Evolutionary conservation across 2,888 invertebrate species (phyloP).

Genomic region (Parnassius mnemosyne): DNA sequence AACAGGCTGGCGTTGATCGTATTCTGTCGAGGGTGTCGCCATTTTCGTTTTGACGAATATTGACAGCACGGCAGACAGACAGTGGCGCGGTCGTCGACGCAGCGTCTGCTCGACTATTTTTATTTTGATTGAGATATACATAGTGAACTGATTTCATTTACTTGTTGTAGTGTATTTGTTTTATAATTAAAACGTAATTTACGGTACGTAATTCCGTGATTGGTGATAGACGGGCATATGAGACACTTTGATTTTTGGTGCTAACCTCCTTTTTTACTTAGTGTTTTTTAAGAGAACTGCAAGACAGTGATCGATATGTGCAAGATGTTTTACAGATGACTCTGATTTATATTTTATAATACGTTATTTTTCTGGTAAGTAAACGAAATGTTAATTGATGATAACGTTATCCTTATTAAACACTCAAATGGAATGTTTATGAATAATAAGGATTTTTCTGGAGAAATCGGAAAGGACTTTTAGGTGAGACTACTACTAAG

Average conservation of each 20-base stretch:
- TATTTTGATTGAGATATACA: slow-evolving; percentile 77
- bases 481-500: slow-evolving; percentile 26
- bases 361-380: slow-evolving; percentile 71
- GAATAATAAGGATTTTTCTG: slow-evolving; percentile 35
- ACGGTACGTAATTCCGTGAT: slow-evolving; percentile 53
- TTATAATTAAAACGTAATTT: slow-evolving; percentile 51
- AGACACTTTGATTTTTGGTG: slow-evolving; percentile 64
- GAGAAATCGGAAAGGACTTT: slow-evolving; percentile 25
- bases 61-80: slow-evolving; percentile 83
- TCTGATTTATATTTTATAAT: slow-evolving; percentile 57
- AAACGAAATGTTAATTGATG: not conserved
- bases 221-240: slow-evolving; percentile 53
- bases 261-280: slow-evolving; percentile 74
- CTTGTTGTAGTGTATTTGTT: slow-evolving; percentile 46
- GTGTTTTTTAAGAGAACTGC: slow-evolving; percentile 77
- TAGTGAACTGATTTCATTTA: slow-evolving; percentile 56
- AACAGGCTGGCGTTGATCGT: slow-evolving; percentile 74
- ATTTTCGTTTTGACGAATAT: slow-evolving; percentile 88
- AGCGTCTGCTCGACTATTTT: slow-evolving; percentile 76
- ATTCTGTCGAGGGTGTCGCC: slow-evolving; percentile 84
- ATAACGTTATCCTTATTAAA: not conserved
- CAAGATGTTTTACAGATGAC: slow-evolving; percentile 79
- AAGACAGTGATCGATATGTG: slow-evolving; percentile 79
- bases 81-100: slow-evolving; percentile 76
- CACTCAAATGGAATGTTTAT: not conserved